A percentile compares a stretch with the other conserved stretches of the same genome.
Conservation (phyloP, 2,113 vertebrate genomes). For the Chelonoidis abingdonii region DNA sequence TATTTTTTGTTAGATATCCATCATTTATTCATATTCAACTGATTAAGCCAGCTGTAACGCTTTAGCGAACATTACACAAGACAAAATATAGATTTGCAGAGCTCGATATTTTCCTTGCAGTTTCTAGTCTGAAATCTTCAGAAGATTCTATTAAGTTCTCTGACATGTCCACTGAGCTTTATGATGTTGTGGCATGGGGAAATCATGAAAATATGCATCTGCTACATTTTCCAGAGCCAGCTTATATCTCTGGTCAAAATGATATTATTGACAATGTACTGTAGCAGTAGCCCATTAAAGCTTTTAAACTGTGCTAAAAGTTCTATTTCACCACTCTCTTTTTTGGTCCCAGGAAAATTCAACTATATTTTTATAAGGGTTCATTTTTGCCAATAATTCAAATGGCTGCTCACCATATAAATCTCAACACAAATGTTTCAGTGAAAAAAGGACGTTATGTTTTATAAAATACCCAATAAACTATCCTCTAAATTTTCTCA, state of each 20-base stretch:
- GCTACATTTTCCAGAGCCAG: conserved; percentile 13
- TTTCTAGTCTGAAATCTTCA: conserved; percentile 31
- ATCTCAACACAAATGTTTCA: background rate
- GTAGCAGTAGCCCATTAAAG: background rate
- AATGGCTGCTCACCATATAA: background rate
- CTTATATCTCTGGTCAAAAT: background rate
- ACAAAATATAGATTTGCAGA: conserved; percentile 75
- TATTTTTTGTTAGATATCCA: conserved; percentile 79
- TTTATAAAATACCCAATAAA: conserved; percentile 22
- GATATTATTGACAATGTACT: background rate
- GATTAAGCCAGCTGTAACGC: conserved; percentile 80
- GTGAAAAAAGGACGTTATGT: background rate
- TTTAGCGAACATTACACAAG: conserved; percentile 74
- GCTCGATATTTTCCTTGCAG: conserved; percentile 30
- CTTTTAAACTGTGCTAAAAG: background rate
- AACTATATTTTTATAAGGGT: background rate
- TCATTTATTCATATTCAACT: conserved; percentile 85
- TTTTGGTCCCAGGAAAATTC: background rate
- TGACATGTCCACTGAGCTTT: background rate
- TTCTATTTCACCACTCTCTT: background rate
- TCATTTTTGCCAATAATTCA: background rate
- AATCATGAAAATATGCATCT: conserved; percentile 1
- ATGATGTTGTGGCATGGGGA: background rate
- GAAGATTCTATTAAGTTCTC: background rate
- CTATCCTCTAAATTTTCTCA: conserved; percentile 43